phyloP scores from a whole-genome alignment of 92 coral and sea anemone species.

The Heliopora coerulea region DNA sequence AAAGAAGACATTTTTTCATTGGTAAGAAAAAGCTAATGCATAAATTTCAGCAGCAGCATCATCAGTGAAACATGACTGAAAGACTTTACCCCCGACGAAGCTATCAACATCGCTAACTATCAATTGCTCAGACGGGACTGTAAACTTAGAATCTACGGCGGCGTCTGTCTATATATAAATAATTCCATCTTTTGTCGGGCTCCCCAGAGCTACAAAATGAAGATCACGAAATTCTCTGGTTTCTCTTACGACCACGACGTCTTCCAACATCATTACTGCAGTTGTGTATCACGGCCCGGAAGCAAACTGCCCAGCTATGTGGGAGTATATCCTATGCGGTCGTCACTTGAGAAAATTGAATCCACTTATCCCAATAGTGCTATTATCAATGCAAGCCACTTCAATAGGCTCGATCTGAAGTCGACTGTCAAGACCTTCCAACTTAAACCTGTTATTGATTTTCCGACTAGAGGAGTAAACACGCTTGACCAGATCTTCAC shows the following conservation, averaged over 20 bases:
- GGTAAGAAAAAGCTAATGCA: no score
- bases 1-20: no score
- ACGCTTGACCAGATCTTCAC: conserved; percentile 50
- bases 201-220: conserved; percentile 6
- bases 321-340: conserved; percentile 42
- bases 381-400: background rate
- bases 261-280: conserved; percentile 57
- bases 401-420: conserved; percentile 1
- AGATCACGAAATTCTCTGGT: conserved; percentile 36
- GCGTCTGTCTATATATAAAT: conserved; percentile 56
- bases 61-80: background rate
- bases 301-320: conserved; percentile 58
- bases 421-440: conserved; percentile 35
- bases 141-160: conserved; percentile 46
- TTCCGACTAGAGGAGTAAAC: conserved; percentile 44
- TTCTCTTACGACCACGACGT: conserved; percentile 49
- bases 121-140: conserved; percentile 50
- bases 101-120: conserved; percentile 39
- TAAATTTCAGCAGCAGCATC: no score
- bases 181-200: background rate
- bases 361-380: background rate
- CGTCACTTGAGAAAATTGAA: background rate
- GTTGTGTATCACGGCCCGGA: conserved; percentile 59
- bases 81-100: no score
- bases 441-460: conserved; percentile 39